Evolutionary conservation across 1,140 invertebrate species (phyloP).

Genomic region (Vanessa tameamea): DNA sequence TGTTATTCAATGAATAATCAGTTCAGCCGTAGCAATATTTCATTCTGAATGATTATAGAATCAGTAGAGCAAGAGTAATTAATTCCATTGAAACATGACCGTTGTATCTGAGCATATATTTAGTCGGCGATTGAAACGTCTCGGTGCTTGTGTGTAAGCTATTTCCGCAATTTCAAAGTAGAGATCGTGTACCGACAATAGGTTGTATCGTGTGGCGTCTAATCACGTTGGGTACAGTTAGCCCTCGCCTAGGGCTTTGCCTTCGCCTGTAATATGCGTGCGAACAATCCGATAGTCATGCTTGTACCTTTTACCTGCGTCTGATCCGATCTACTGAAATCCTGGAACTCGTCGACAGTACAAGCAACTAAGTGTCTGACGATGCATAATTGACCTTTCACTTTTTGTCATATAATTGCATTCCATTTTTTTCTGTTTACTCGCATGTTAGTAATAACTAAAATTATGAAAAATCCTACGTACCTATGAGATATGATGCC

Average conservation of each 20-base stretch:
- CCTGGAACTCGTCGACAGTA: slow-evolving; percentile 9
- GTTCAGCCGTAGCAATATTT: slow-evolving; percentile 23
- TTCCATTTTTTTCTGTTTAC: too few relatives aligned
- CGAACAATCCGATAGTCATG: slow-evolving; percentile 72
- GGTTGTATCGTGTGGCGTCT: slow-evolving; percentile 76
- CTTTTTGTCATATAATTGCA: not conserved
- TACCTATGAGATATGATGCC: too few relatives aligned
- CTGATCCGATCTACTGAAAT: slow-evolving; percentile 21
- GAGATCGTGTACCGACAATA: slow-evolving; percentile 77
- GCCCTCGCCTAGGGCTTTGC: slow-evolving; percentile 58
- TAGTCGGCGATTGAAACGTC: slow-evolving; percentile 73
- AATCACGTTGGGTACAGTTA: slow-evolving; percentile 77
- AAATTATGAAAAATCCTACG: too few relatives aligned
- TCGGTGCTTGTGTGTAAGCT: slow-evolving; percentile 70
- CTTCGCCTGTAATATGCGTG: slow-evolving; percentile 72
- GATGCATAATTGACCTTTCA: not conserved
- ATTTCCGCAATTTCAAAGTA: slow-evolving; percentile 76
- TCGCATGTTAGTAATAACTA: too few relatives aligned
- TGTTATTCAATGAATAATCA: slow-evolving; percentile 20
- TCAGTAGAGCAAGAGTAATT: slow-evolving; percentile 44
- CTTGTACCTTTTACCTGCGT: slow-evolving; percentile 30
- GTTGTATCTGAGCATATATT: slow-evolving; percentile 46
- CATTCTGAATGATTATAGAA: slow-evolving; percentile 37
- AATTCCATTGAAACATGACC: slow-evolving; percentile 44
- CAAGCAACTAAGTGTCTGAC: not conserved